Evolutionary conservation across 2,888 invertebrate genomes (phyloP).

Genomic region (Lasioglossum lativentre): DNA sequence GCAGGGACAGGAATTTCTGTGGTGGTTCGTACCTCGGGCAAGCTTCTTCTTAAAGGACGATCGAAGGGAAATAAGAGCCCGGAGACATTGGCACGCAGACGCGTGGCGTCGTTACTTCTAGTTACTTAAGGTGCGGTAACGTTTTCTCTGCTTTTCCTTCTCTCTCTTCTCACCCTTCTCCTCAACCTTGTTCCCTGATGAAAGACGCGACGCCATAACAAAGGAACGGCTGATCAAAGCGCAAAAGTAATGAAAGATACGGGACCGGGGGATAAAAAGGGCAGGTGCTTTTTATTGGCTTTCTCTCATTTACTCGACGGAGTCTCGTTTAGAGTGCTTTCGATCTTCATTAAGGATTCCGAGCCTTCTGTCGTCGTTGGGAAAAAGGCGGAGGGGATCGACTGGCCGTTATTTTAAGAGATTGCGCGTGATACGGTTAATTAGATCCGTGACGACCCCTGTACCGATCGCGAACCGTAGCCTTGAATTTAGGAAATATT

Average conservation of each 20-base stretch:
- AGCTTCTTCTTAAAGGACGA: slow-evolving; percentile 5
- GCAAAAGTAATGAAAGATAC: slow-evolving; percentile 53
- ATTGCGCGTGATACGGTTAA: slow-evolving; percentile 17
- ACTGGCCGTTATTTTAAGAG: not conserved
- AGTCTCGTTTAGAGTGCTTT: slow-evolving; percentile 65
- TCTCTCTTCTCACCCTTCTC: not conserved
- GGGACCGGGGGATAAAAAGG: slow-evolving; percentile 28
- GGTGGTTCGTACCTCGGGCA: not conserved
- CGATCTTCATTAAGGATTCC: slow-evolving; percentile 59
- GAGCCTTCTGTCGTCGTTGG: slow-evolving; percentile 16
- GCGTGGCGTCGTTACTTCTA: slow-evolving; percentile 35
- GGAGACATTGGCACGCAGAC: slow-evolving; percentile 15
- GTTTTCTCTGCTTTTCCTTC: not conserved
- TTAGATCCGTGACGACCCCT: slow-evolving; percentile 1
- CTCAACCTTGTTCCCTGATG: slow-evolving; percentile 8
- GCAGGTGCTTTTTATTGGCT: slow-evolving; percentile 42
- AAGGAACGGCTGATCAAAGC: slow-evolving; percentile 57
- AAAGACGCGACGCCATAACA: slow-evolving; percentile 38
- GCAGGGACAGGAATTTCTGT: not conserved
- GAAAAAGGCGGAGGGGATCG: not conserved
- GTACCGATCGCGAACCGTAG: not conserved
- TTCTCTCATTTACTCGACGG: slow-evolving; percentile 53
- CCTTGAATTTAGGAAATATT: not conserved
- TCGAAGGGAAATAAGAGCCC: slow-evolving; percentile 16
- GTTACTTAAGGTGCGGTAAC: slow-evolving; percentile 37